These are phyloP conservation scores for Eufriesea mexicana DNA, from an alignment of 1,140 invertebrate species.

Conservation along the genomic window DNA sequence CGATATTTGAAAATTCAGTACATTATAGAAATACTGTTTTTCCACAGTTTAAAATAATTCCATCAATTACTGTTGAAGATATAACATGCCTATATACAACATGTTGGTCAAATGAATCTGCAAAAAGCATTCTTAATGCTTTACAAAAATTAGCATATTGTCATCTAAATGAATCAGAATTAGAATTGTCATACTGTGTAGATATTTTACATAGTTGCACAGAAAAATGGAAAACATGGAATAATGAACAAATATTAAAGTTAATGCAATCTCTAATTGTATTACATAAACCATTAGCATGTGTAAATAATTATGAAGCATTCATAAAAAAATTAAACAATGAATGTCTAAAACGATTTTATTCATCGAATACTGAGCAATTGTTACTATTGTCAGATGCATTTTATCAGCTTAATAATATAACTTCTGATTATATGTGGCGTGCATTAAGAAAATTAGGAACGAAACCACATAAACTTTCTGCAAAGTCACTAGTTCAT, in stretches of 20 bases:
- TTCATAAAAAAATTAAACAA: constrained; percentile 83
- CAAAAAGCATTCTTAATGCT: constrained; percentile 70
- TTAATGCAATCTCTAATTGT: constrained; percentile 55
- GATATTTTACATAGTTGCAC: constrained; percentile 77
- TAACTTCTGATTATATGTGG: constrained; percentile 78
- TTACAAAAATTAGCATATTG: constrained; percentile 77
- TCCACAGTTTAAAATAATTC: not conserved
- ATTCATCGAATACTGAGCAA: constrained; percentile 75
- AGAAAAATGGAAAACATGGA: constrained; percentile 61
- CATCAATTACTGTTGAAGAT: constrained; percentile 56
- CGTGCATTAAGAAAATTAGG: constrained; percentile 80
- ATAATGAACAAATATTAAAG: constrained; percentile 38
- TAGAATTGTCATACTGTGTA: constrained; percentile 75
- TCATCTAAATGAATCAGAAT: constrained; percentile 69
- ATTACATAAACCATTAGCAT: constrained; percentile 27
- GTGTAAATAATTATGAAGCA: not conserved
- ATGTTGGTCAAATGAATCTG: constrained; percentile 72
- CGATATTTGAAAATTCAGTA: not conserved
- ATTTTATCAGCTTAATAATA: constrained; percentile 80
- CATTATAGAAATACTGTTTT: constrained; percentile 12
- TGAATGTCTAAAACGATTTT: constrained; percentile 79
- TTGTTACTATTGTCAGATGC: constrained; percentile 81
- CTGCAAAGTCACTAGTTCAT: constrained; percentile 82
- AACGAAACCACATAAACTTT: constrained; percentile 78
- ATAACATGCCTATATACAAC: constrained; percentile 64